phyloP scores from a whole-genome alignment of 2,113 vertebrate genomes.

The human (Homo sapiens) region GRCh38 chr11:37780001-37780500 shows the following conservation, averaged over 20 bases:
- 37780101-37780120: neutral
- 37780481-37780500: neutral
- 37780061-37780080: neutral
- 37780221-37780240: neutral
- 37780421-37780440: neutral
- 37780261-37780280: neutral
- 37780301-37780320: neutral
- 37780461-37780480: neutral
- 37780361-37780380: neutral
- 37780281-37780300: neutral
- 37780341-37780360: neutral
- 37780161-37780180: neutral
- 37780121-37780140: neutral
- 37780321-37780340: neutral
- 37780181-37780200: neutral
- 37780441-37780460: neutral
- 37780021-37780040: neutral
- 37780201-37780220: neutral
- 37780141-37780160: neutral
- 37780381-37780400: neutral
- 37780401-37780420: neutral
- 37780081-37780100: neutral
- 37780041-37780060: neutral
- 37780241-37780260: neutral
- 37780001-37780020: neutral